phyloP scores from a whole-genome alignment of 2,113 vertebrate species.

The Ascaphus truei region DNA sequence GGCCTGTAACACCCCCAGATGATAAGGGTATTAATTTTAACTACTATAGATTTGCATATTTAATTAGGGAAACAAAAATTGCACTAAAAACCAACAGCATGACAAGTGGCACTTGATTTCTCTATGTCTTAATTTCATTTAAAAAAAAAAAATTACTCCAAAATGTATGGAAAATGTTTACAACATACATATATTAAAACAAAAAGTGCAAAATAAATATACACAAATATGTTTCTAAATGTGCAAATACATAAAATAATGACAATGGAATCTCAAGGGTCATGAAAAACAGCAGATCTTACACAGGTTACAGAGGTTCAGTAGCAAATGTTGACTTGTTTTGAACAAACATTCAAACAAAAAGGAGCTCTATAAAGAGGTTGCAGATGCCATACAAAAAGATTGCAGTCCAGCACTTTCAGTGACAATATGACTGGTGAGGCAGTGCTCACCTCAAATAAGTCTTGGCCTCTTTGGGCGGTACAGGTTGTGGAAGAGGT shows the following conservation, averaged over 20 bases:
- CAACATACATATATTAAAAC: background rate
- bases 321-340: conserved; percentile 1
- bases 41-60: background rate
- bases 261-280: background rate
- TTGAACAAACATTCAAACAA: conserved; percentile 47
- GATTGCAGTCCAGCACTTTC: conserved; percentile 46
- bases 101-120: background rate
- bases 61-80: background rate
- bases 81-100: background rate
- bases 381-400: conserved; percentile 46
- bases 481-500: conserved; percentile 90
- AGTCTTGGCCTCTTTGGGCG: conserved; percentile 95
- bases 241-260: background rate
- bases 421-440: conserved; percentile 55
- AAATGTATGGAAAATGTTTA: background rate
- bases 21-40: background rate
- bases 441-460: conserved; percentile 95
- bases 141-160: background rate
- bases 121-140: background rate
- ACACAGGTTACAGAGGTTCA: background rate
- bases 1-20: background rate
- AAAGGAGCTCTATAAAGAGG: conserved; percentile 64
- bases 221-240: background rate
- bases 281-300: no score
- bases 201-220: background rate